A percentile compares a stretch with the other conserved stretches of the same genome.
phyloP scores from a whole-genome alignment of 1,140 invertebrate genomes.

The Coptotermes formosanus region DNA sequence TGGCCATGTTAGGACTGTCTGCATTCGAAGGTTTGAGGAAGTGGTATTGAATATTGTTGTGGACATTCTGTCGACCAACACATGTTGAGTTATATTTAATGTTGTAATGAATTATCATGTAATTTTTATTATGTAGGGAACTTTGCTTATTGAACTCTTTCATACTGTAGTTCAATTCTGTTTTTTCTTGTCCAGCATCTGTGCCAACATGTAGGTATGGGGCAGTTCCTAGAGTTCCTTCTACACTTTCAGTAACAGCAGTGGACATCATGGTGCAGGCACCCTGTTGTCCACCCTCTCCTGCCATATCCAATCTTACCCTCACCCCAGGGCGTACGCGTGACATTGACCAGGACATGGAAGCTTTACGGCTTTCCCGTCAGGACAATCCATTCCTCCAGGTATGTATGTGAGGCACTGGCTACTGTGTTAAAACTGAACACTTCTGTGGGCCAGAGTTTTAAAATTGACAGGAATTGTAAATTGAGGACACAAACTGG shows the following conservation, averaged over 20 bases:
- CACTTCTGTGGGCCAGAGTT: neutral
- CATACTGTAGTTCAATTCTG: neutral
- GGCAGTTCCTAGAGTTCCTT: slow-evolving; percentile 49
- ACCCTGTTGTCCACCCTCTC: slow-evolving; percentile 49
- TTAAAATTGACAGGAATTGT: neutral
- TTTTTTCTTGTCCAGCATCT: neutral
- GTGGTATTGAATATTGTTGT: no score
- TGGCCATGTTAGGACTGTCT: no score
- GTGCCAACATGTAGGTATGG: slow-evolving; percentile 21
- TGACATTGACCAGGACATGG: slow-evolving; percentile 81
- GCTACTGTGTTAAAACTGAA: neutral
- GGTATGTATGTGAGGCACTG: slow-evolving; percentile 45
- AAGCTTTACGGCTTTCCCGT: slow-evolving; percentile 70
- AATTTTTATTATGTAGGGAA: no score
- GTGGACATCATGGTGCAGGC: slow-evolving; percentile 50
- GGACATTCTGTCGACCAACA: no score
- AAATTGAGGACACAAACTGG: no score
- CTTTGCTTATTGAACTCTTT: no score
- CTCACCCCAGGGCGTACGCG: slow-evolving; percentile 69
- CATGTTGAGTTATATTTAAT: no score
- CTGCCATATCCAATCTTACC: slow-evolving; percentile 60
- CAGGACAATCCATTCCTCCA: slow-evolving; percentile 82
- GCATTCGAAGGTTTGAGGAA: no score
- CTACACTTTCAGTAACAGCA: slow-evolving; percentile 52
- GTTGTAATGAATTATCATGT: no score